Percentiles rank a stretch among this genome's conserved stretches.
phyloP scores from a whole-genome alignment of 2,797 vertebrate species.

The Coracias cyanogaster region DNA sequence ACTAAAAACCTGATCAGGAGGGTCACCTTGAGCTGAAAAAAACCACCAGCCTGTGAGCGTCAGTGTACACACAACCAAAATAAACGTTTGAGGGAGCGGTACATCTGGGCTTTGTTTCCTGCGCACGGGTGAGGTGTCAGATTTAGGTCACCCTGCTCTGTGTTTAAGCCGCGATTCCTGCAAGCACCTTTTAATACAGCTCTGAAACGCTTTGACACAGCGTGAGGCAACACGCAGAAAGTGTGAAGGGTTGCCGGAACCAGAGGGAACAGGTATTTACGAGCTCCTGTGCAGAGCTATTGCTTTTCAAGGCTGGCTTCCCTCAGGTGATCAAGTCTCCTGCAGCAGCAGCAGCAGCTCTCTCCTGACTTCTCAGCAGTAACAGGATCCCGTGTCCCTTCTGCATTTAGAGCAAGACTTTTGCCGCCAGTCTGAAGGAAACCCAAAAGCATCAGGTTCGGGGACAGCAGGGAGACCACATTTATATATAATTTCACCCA shows the following conservation, averaged over 20 bases:
- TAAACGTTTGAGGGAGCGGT: background rate
- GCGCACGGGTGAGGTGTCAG: slow-evolving; percentile 25
- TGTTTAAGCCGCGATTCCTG: background rate
- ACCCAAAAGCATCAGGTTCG: background rate
- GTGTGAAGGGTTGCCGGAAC: background rate
- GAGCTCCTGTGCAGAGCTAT: background rate
- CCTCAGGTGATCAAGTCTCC: fast-evolving
- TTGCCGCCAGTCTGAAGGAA: background rate
- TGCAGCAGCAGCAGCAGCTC: background rate
- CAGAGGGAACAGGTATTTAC: background rate
- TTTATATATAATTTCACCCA: background rate
- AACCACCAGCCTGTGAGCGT: background rate
- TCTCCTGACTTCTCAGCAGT: background rate
- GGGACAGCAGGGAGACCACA: background rate
- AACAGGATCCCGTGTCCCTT: background rate
- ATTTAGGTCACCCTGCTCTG: slow-evolving; percentile 40
- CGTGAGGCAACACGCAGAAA: background rate
- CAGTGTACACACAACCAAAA: background rate
- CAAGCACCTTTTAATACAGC: background rate
- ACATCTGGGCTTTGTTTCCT: background rate
- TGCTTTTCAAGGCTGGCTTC: background rate
- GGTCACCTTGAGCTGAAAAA: slow-evolving; percentile 25
- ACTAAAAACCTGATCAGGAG: background rate
- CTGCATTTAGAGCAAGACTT: background rate
- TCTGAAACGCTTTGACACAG: background rate